Percentiles rank a stretch among this genome's conserved stretches.
Conservation (phyloP, 2,797 vertebrate genomes). For the Rhynchotus rufescens region DNA sequence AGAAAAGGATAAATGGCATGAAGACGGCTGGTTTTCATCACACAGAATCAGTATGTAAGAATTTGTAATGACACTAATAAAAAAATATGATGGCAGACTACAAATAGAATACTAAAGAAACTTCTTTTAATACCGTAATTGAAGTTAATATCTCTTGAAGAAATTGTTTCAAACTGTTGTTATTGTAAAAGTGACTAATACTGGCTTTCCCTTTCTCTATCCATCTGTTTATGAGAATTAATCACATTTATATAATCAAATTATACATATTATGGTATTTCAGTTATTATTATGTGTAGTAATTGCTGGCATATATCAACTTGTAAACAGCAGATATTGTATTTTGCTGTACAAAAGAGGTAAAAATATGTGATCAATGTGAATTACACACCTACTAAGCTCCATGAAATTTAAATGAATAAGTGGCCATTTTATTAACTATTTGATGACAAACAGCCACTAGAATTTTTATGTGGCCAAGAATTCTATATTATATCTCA, state of each 20-base stretch:
- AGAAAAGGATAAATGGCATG: neutral
- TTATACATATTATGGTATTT: neutral
- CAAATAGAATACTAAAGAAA: neutral
- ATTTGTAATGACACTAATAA: neutral
- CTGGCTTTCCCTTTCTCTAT: neutral
- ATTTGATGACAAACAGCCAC: neutral
- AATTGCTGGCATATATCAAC: neutral
- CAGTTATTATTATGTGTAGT: neutral
- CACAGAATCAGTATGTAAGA: neutral
- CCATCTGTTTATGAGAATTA: neutral
- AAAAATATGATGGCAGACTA: neutral
- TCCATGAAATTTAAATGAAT: neutral
- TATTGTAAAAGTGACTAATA: neutral
- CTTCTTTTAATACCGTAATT: neutral
- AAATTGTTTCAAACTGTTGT: neutral
- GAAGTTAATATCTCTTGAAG: neutral
- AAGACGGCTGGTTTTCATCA: neutral
- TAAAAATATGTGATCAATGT: neutral
- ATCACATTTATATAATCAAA: neutral
- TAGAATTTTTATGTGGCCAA: neutral
- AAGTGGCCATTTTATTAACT: neutral
- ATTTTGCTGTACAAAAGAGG: neutral
- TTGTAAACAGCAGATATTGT: neutral
- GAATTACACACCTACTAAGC: neutral
- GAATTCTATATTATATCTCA: neutral